These are phyloP conservation scores for Corapipo altera DNA, from an alignment of 2,113 vertebrate genomes.

Conservation along the genomic window DNA sequence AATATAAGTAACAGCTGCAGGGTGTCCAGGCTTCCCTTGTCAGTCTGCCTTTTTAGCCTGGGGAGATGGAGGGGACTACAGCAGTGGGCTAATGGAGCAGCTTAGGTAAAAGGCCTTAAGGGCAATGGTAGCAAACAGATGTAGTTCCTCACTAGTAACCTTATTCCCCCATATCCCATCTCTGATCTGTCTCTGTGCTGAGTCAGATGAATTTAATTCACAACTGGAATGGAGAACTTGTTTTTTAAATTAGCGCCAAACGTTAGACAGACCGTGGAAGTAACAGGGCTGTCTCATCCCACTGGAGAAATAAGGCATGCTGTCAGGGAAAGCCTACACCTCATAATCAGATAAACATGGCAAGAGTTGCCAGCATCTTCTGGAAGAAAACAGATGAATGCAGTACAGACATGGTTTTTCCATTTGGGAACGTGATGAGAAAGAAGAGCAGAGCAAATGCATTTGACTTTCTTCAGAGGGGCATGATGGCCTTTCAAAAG, in stretches of 20 bases:
- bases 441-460: not conserved
- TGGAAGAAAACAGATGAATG: not conserved
- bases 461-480: not conserved
- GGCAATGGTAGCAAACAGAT: not conserved
- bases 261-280: not conserved
- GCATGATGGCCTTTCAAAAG: not conserved
- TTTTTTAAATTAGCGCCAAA: not conserved
- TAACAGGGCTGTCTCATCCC: not conserved
- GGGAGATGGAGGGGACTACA: not conserved
- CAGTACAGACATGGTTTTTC: not conserved
- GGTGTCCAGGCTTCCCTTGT: not conserved
- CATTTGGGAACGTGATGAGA: not conserved
- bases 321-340: not conserved
- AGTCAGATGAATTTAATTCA: not conserved
- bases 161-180: not conserved
- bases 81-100: not conserved
- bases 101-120: not conserved
- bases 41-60: not conserved
- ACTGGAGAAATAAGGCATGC: not conserved
- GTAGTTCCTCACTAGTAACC: not conserved
- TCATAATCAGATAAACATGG: not conserved
- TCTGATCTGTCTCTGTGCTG: not conserved
- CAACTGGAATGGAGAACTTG: not conserved
- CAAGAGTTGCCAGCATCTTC: not conserved
- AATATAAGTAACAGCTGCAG: not conserved